phyloP scores from a whole-genome alignment of 1,140 invertebrate species.

The Eriosoma lanigerum region DNA sequence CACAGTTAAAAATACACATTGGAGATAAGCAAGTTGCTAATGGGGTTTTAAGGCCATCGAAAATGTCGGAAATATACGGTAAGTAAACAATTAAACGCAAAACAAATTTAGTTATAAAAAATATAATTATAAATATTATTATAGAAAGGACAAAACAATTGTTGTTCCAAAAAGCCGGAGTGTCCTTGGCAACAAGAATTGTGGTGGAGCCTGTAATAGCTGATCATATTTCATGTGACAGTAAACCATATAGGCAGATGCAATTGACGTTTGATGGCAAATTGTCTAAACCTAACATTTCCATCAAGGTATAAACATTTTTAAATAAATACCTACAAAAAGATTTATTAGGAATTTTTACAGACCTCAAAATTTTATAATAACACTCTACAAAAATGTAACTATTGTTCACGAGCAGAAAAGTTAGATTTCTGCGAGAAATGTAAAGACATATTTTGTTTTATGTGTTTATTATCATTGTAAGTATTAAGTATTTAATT shows the following conservation, averaged over 20 bases:
- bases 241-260: conserved; percentile 20
- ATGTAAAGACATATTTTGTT: conserved; percentile 36
- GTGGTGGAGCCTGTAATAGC: background rate
- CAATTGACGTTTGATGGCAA: conserved; percentile 35
- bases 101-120: background rate
- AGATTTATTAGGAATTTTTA: background rate
- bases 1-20: conserved; percentile 40
- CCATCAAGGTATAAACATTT: background rate
- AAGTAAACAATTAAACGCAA: background rate
- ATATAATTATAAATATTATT: background rate
- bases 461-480: conserved; percentile 44
- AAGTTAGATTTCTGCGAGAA: conserved; percentile 31
- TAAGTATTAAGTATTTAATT: conserved; percentile 5
- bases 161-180: background rate
- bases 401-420: conserved; percentile 26
- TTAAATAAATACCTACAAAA: background rate
- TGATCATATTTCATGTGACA: background rate
- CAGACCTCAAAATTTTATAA: background rate
- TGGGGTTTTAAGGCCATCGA: background rate
- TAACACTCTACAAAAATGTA: conserved; percentile 15
- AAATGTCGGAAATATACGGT: conserved; percentile 40
- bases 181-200: background rate
- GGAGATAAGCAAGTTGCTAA: conserved; percentile 41
- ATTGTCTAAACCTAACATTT: background rate
- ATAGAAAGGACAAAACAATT: conserved; percentile 38